These are phyloP conservation scores for Haemorhous mexicanus DNA, from an alignment of 2,113 vertebrate genomes.

Conservation along the genomic window DNA sequence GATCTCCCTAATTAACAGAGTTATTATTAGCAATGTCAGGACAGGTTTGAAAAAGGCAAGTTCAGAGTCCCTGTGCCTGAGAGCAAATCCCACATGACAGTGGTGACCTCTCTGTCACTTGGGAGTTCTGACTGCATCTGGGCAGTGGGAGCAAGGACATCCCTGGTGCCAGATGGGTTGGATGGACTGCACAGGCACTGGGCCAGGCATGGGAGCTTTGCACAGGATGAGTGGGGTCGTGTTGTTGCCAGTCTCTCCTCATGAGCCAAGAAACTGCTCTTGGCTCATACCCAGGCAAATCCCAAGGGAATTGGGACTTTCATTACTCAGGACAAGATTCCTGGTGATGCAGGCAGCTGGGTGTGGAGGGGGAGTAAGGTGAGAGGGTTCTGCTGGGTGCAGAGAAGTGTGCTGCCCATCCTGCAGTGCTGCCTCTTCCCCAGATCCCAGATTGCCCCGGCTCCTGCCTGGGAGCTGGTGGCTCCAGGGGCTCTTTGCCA, in stretches of 20 bases:
- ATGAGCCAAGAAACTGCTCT: background rate
- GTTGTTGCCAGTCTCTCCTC: background rate
- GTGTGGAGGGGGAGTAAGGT: background rate
- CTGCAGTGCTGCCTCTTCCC: background rate
- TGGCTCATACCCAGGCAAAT: background rate
- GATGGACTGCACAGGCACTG: background rate
- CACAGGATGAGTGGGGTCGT: fast-evolving
- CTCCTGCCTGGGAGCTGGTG: fast-evolving
- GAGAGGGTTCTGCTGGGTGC: background rate
- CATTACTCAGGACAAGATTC: background rate
- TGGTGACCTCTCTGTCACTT: background rate
- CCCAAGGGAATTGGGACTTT: background rate
- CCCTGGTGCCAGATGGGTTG: background rate
- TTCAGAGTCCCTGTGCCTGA: background rate
- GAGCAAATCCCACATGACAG: fast-evolving
- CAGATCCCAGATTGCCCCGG: fast-evolving
- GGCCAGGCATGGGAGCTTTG: background rate
- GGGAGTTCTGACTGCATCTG: fast-evolving
- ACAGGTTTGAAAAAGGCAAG: background rate
- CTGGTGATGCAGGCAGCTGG: background rate
- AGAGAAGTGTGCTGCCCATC: fast-evolving
- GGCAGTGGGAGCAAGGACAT: background rate
- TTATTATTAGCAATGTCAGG: conserved; percentile 27
- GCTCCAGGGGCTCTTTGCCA: fast-evolving
- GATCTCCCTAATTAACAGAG: conserved; percentile 12